Base-by-base conservation (phyloP, 1,140 invertebrate species). In the Phenacoccus solenopsis region DNA sequence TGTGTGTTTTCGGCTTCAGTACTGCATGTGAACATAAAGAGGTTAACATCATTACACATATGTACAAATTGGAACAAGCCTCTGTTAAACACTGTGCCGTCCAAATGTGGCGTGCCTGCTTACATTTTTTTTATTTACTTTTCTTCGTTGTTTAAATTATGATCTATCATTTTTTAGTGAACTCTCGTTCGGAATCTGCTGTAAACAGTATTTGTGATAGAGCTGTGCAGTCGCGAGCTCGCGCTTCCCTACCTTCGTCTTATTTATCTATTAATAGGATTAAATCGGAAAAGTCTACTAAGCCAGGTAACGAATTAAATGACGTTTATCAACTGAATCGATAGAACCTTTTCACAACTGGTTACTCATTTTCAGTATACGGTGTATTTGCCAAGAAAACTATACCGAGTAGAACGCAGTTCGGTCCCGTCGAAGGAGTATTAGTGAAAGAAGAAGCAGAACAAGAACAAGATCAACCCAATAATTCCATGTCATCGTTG, bases 381-480 rank as follows among this genome's bases (percentile, higher is more conserved):
- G 88, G 87, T 4, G 85, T 91, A 32, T 90, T 89, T 81, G 87
- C 88, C 0, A 87, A 86, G 74, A 84, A 85, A 76, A 78, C 79
- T 24, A 88, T 92, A 71, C 83, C 85, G 24, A 85, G 84, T 72
- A 78, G 83, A 67, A 88, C 87, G 0, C 86, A 89, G 75, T 92
- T 92, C 82, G 89, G 90, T 12, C 89, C 90, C 1, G 82, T 90
- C 72, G 86, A 90, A 76, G 90, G 88, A 10, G 80, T 87, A 69
- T 73, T 88, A 49, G 74, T 75, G 10, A 75, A 77, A 67, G 75
- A 76, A 67, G 77, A 77, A 27, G 64, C 69, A 57, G 72, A 74
- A 7, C 22, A 72, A 22, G 12, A 20, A 28, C 25, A 64, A 24
- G 71, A 71, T 4, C 57, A 56, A 35, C 20, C 56, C 21, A 61